Evolutionary conservation across 2,113 vertebrate genomes (phyloP).

Genomic region (Turdus rufiventris): DNA sequence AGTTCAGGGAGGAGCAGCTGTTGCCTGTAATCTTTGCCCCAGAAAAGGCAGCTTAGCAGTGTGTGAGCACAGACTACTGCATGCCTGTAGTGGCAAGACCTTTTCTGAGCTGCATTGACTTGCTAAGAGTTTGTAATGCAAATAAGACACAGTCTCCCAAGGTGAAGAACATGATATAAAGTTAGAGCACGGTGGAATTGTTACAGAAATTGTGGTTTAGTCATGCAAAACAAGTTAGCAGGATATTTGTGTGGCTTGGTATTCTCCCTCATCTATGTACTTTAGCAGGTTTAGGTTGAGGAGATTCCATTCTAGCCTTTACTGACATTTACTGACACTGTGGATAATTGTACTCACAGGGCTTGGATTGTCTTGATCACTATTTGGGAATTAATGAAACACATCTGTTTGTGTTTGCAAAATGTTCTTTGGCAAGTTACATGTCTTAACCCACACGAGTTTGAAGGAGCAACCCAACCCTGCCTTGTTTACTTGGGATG

Average conservation of each 20-base stretch:
- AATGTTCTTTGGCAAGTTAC: not conserved
- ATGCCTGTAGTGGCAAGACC: not conserved
- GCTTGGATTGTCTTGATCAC: not conserved
- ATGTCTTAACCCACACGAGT: not conserved
- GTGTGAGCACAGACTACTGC: not conserved
- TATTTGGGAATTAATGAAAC: not conserved
- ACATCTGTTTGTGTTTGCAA: not conserved
- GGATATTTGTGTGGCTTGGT: not conserved
- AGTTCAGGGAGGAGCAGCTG: not conserved
- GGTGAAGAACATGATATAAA: not conserved
- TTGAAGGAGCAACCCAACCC: not conserved
- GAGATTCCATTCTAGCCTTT: not conserved
- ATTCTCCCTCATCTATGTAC: accelerated
- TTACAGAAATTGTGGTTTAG: not conserved
- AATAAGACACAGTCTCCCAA: not conserved
- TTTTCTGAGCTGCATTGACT: not conserved
- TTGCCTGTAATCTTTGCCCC: not conserved
- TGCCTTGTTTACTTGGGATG: conserved; percentile 28
- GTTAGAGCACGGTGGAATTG: not conserved
- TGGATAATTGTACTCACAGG: not conserved
- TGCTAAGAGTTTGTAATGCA: not conserved
- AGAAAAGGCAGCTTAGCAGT: not conserved
- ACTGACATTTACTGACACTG: not conserved
- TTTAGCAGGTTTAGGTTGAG: not conserved
- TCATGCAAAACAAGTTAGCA: not conserved